Percentiles rank a stretch among this genome's conserved stretches.
These are phyloP conservation scores for Malaclemys terrapin DNA, from an alignment of 2,113 vertebrate species.

Conservation along the genomic window DNA sequence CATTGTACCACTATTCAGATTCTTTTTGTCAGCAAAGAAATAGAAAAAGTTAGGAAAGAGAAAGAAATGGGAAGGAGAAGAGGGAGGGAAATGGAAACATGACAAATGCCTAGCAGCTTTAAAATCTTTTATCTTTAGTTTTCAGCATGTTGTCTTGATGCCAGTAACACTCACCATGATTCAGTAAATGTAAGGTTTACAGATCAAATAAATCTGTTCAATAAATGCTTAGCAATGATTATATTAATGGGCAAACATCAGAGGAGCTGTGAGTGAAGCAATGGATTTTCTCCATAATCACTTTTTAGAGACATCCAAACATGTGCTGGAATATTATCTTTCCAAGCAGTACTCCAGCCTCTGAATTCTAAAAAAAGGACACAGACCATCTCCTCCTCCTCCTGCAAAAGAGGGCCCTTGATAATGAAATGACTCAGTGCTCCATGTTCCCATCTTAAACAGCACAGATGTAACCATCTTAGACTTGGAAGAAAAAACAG, in stretches of 20 bases:
- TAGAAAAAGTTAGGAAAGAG: not conserved
- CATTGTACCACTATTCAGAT: not conserved
- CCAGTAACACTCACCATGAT: not conserved
- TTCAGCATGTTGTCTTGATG: not conserved
- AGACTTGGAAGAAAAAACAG: not conserved
- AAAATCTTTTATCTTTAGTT: not conserved
- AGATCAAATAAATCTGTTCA: not conserved
- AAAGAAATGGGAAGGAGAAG: not conserved
- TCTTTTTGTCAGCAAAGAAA: not conserved
- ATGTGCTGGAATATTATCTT: not conserved
- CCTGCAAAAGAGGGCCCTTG: not conserved
- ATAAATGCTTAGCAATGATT: not conserved
- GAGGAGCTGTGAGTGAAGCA: not conserved
- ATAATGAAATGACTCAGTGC: not conserved
- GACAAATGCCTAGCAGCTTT: not conserved
- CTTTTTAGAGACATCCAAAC: not conserved
- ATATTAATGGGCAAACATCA: not conserved
- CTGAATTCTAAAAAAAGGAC: not conserved
- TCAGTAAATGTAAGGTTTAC: not conserved
- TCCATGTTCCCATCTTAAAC: not conserved
- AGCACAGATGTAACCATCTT: not conserved
- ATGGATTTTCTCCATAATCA: not conserved
- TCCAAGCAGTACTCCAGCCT: not conserved
- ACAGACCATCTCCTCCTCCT: not conserved
- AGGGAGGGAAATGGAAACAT: not conserved